phyloP scores from a whole-genome alignment of 1,140 invertebrate species.

The Ceratitis capitata region DNA sequence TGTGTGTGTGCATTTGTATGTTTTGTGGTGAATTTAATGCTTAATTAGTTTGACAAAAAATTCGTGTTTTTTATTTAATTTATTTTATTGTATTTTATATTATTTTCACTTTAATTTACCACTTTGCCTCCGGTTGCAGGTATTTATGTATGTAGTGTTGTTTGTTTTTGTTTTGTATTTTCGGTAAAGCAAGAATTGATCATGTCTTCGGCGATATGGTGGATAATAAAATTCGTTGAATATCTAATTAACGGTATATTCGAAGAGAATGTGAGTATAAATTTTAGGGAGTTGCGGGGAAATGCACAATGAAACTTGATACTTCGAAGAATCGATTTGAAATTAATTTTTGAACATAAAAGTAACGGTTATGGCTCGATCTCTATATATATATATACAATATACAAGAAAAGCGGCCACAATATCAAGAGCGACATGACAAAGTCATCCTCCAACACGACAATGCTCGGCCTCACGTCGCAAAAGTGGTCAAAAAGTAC shows the following conservation, averaged over 20 bases:
- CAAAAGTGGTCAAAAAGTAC: too few species aligned
- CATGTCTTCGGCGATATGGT: not conserved
- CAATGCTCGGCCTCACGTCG: too few species aligned
- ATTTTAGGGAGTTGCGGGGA: not conserved
- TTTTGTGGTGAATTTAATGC: not conserved
- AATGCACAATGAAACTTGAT: not conserved
- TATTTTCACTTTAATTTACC: too few species aligned
- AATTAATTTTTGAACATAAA: not conserved
- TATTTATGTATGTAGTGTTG: not conserved
- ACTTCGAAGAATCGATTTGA: not conserved
- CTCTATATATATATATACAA: too few species aligned
- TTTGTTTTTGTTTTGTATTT: not conserved
- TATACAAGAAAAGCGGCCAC: too few species aligned
- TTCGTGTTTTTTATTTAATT: not conserved
- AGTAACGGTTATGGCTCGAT: too few species aligned
- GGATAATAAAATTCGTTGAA: slow-evolving; percentile 5
- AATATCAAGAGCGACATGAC: too few species aligned
- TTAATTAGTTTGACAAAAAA: slow-evolving; percentile 20
- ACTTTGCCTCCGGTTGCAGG: not conserved
- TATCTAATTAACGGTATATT: not conserved
- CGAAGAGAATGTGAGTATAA: not conserved
- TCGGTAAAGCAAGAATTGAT: not conserved
- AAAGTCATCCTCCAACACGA: too few species aligned
- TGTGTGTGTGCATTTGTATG: too few species aligned
- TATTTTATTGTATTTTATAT: not conserved